phyloP scores from a whole-genome alignment of 2,888 invertebrate species.

The Leucophenga maculata region DNA sequence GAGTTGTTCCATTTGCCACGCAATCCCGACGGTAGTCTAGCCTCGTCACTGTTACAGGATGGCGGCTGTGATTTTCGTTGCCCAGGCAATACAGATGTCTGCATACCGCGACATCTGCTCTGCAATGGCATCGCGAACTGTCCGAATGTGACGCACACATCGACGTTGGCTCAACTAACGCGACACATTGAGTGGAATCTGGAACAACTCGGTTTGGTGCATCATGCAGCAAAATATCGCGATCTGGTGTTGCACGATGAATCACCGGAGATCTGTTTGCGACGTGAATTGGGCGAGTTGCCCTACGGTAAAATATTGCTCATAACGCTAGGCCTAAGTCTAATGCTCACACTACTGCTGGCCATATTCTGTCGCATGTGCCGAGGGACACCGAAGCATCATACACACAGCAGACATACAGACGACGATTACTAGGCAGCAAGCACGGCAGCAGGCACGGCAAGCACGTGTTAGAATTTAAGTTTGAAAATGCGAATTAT shows the following conservation, averaged over 20 bases:
- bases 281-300: constrained; percentile 73
- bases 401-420: constrained; percentile 42
- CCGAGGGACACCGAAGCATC: constrained; percentile 50
- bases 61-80: constrained; percentile 88
- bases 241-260: constrained; percentile 80
- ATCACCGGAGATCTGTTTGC: constrained; percentile 81
- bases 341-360: constrained; percentile 67
- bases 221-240: constrained; percentile 73
- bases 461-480: neutral
- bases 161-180: constrained; percentile 73
- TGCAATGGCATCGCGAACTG: constrained; percentile 93
- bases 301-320: constrained; percentile 68
- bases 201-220: constrained; percentile 74
- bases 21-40: constrained; percentile 85
- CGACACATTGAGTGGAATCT: constrained; percentile 77
- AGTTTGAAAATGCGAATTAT: neutral
- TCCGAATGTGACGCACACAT: constrained; percentile 78
- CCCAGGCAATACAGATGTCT: constrained; percentile 86
- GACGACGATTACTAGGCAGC: constrained; percentile 52
- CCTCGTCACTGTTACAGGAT: constrained; percentile 84
- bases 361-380: constrained; percentile 70
- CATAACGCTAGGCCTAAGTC: constrained; percentile 66
- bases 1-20: constrained; percentile 89
- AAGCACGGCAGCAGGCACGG: no score
- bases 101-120: constrained; percentile 86